Percentiles rank a stretch among this genome's conserved stretches.
Evolutionary conservation across 2,797 vertebrate species (phyloP).

Genomic region (Enteromius fasciolatus): DNA sequence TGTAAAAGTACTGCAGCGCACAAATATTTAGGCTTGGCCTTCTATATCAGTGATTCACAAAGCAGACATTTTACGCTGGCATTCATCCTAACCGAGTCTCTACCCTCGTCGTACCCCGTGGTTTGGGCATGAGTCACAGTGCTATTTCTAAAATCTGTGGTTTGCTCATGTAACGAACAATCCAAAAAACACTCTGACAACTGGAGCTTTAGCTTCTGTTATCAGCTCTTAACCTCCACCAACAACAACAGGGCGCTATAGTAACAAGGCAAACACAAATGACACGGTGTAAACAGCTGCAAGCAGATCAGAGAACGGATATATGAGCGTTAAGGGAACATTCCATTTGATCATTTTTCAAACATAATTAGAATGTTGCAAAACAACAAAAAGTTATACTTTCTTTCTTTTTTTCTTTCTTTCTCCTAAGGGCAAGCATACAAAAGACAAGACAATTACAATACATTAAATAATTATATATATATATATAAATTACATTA

Average conservation of each 20-base stretch:
- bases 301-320: neutral
- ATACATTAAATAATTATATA: too few species aligned
- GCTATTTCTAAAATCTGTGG: slow-evolving; percentile 27
- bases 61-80: slow-evolving; percentile 9
- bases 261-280: slow-evolving; percentile 46
- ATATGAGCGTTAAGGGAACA: neutral
- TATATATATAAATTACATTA: neutral
- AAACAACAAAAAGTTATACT: too few species aligned
- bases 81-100: neutral
- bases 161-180: neutral
- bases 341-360: neutral
- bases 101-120: neutral
- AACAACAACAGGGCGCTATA: slow-evolving; percentile 33
- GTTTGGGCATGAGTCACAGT: slow-evolving; percentile 25
- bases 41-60: slow-evolving; percentile 63
- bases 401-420: too few species aligned
- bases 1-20: neutral
- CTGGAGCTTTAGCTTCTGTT: slow-evolving; percentile 31
- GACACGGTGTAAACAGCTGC: slow-evolving; percentile 17
- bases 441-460: too few species aligned
- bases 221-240: slow-evolving; percentile 23
- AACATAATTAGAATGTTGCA: neutral
- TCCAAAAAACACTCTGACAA: slow-evolving; percentile 6
- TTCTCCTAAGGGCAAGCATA: too few species aligned
- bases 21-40: slow-evolving; percentile 48